phyloP scores from a whole-genome alignment of 2,113 vertebrate species.

The Raphicerus campestris region DNA sequence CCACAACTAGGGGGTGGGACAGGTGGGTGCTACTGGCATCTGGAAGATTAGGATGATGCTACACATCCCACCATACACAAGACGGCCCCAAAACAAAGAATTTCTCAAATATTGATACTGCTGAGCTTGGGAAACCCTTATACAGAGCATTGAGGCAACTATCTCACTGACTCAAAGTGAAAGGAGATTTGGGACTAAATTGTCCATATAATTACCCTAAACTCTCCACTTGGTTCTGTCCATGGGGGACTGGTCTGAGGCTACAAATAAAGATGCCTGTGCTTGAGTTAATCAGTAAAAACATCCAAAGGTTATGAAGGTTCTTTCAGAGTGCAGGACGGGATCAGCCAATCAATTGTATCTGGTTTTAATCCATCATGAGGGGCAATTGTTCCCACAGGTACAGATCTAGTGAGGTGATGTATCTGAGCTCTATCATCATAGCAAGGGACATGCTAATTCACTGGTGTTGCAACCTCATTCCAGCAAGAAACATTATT shows the following conservation, averaged over 20 bases:
- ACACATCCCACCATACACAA: background rate
- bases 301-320: constrained; percentile 39
- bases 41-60: background rate
- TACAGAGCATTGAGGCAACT: background rate
- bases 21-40: background rate
- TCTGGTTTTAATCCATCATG: constrained; percentile 38
- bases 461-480: constrained; percentile 52
- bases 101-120: background rate
- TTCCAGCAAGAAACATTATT: constrained; percentile 44
- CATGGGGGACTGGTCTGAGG: background rate
- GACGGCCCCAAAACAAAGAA: background rate
- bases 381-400: background rate
- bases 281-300: constrained; percentile 56
- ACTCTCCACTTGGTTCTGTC: constrained; percentile 34
- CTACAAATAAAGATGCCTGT: constrained; percentile 19
- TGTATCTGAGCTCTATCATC: constrained; percentile 27
- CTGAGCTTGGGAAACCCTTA: background rate
- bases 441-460: constrained; percentile 46
- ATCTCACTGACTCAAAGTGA: background rate
- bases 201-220: constrained; percentile 23
- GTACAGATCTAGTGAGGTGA: constrained; percentile 27
- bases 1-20: background rate
- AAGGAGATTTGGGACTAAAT: background rate
- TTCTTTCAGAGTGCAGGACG: background rate
- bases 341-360: constrained; percentile 42